Evolutionary conservation across 2,888 invertebrate genomes (phyloP).

Genomic region (Monoplex corrugatus): DNA sequence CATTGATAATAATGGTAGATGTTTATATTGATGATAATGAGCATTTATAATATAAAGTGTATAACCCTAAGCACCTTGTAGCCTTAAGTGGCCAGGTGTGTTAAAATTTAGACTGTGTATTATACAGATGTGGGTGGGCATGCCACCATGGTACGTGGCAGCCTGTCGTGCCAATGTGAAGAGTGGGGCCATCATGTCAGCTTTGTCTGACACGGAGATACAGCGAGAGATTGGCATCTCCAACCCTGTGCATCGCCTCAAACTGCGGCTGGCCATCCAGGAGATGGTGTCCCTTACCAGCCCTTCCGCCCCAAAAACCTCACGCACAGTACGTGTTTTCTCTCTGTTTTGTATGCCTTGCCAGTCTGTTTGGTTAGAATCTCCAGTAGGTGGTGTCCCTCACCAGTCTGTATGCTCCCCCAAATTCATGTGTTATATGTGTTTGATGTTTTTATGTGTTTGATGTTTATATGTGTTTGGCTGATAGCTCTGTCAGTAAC

Average conservation of each 20-base stretch:
- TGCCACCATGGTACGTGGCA: slow-evolving; percentile 99
- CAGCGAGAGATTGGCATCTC: slow-evolving; percentile 97
- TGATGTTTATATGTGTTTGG: no score
- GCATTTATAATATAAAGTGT: no score
- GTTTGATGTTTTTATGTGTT: no score
- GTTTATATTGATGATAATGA: no score
- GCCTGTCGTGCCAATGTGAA: slow-evolving; percentile 99
- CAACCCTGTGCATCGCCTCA: slow-evolving; percentile 93
- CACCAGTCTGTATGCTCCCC: not conserved
- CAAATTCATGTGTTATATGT: not conserved
- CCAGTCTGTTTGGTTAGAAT: no score
- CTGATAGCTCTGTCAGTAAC: no score
- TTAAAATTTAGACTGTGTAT: no score
- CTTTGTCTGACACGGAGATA: slow-evolving; percentile 99
- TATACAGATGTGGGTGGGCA: slow-evolving; percentile 95
- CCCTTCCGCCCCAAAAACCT: slow-evolving; percentile 98
- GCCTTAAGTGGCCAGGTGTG: no score
- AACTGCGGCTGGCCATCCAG: slow-evolving; percentile 95
- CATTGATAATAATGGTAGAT: no score
- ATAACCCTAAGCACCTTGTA: no score
- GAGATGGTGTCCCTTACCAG: slow-evolving; percentile 99
- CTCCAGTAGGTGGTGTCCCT: not conserved
- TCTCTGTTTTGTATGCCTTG: not conserved
- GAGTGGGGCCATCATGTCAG: slow-evolving; percentile 99
- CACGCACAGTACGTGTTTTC: slow-evolving; percentile 86